Evolutionary conservation across 1,140 invertebrate species (phyloP).

Genomic region (Acromyrmex charruanus): DNA sequence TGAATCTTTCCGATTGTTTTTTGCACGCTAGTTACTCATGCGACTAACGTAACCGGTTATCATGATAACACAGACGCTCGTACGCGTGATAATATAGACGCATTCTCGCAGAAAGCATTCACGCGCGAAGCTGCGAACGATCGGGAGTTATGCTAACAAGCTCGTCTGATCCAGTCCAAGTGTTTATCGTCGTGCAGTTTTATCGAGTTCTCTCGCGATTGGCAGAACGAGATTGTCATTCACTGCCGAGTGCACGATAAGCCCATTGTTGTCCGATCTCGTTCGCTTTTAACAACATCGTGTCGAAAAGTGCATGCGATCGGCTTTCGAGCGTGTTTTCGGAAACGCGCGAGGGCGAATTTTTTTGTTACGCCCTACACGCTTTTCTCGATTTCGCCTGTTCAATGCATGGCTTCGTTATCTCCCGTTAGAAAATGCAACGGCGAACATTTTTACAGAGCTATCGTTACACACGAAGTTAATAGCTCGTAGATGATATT

Average conservation of each 20-base stretch:
- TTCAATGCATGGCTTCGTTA: constrained; percentile 34
- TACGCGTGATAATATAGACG: neutral
- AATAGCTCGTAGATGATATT: constrained; percentile 30
- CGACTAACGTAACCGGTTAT: constrained; percentile 20
- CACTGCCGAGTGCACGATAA: constrained; percentile 66
- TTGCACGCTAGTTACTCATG: constrained; percentile 5
- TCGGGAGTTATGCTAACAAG: constrained; percentile 76
- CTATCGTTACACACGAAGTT: constrained; percentile 23
- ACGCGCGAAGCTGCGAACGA: constrained; percentile 64
- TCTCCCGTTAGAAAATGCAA: constrained; percentile 23
- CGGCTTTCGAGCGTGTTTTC: constrained; percentile 53
- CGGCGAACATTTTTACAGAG: neutral
- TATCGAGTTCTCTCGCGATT: constrained; percentile 65
- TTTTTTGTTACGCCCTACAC: neutral
- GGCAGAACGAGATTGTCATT: constrained; percentile 74
- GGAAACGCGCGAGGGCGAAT: constrained; percentile 8
- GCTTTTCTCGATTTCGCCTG: neutral
- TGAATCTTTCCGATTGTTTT: constrained; percentile 11
- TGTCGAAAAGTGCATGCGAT: constrained; percentile 36
- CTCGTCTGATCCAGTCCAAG: constrained; percentile 67
- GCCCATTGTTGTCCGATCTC: constrained; percentile 71
- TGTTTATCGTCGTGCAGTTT: constrained; percentile 72
- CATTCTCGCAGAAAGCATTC: constrained; percentile 2
- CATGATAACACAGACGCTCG: constrained; percentile 28
- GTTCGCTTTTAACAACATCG: constrained; percentile 67